These are phyloP conservation scores for Oligia latruncula DNA, from an alignment of 2,888 invertebrate species.

Conservation along the genomic window DNA sequence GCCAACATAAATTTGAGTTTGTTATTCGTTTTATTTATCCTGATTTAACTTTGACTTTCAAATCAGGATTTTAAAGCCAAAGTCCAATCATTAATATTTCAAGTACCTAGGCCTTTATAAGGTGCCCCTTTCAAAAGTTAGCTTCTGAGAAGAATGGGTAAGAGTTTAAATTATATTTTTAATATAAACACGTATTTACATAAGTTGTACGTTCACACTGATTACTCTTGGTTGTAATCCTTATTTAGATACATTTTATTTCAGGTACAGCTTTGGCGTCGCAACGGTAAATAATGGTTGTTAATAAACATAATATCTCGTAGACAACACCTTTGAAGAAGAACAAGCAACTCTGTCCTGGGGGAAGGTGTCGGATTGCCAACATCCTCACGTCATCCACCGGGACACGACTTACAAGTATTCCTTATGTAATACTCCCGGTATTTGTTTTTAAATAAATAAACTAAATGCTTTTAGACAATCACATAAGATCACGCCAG, in stretches of 20 bases:
- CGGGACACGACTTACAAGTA: constrained; percentile 19
- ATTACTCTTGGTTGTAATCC: neutral
- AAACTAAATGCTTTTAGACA: neutral
- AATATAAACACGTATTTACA: neutral
- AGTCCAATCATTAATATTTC: too few species aligned
- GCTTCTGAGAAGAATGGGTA: neutral
- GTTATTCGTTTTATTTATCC: too few species aligned
- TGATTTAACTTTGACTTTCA: too few species aligned
- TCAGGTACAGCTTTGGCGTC: neutral
- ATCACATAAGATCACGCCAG: neutral
- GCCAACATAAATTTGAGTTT: too few species aligned
- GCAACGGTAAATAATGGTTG: constrained; percentile 33
- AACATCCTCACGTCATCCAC: constrained; percentile 20
- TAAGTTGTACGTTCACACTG: neutral
- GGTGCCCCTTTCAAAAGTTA: neutral
- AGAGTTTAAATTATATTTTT: neutral
- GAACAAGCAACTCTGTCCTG: constrained; percentile 17
- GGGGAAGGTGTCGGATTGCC: constrained; percentile 34
- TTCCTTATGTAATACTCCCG: neutral
- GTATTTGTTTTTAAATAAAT: neutral
- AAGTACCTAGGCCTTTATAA: too few species aligned
- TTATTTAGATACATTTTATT: constrained; percentile 28
- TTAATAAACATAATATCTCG: constrained; percentile 41
- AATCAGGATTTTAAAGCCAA: too few species aligned
- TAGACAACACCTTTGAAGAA: constrained; percentile 35